Percentiles rank a stretch among this genome's conserved stretches.
Conservation (phyloP, 2,888 invertebrate species). For the Cosmia trapezina region DNA sequence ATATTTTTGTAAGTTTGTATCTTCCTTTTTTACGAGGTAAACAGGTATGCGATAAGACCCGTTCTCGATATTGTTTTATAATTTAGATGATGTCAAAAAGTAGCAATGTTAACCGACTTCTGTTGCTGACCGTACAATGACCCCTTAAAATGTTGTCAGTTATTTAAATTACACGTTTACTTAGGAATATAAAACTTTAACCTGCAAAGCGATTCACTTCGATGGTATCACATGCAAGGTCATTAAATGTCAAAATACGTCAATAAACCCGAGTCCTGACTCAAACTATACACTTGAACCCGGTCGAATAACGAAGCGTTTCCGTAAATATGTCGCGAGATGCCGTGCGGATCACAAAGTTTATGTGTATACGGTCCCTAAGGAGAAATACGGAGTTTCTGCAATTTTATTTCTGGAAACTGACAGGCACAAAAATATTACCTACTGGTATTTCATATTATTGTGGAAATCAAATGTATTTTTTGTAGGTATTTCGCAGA, state of each 20-base stretch:
- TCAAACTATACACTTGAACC: constrained; percentile 50
- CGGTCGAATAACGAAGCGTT: constrained; percentile 51
- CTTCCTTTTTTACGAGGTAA: too few species aligned
- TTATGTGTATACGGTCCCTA: constrained; percentile 56
- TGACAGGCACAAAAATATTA: constrained; percentile 33
- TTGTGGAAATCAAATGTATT: constrained; percentile 21
- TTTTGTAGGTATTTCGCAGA: background rate
- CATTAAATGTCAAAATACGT: constrained; percentile 40
- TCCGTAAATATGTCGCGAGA: constrained; percentile 55
- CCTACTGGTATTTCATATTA: constrained; percentile 31
- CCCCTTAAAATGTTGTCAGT: too few species aligned
- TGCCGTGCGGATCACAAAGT: constrained; percentile 50
- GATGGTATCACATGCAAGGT: constrained; percentile 15
- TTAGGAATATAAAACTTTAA: constrained; percentile 6
- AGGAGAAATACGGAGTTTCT: constrained; percentile 45
- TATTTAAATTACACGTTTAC: too few species aligned
- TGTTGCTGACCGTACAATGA: too few species aligned
- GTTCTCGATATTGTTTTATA: too few species aligned
- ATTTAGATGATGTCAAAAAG: too few species aligned
- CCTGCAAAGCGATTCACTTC: constrained; percentile 4
- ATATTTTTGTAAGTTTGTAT: too few species aligned
- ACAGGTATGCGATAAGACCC: too few species aligned
- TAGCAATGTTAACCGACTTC: too few species aligned
- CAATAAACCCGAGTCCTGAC: constrained; percentile 30
- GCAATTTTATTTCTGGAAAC: constrained; percentile 51